Conservation (phyloP, 2,888 invertebrate species). For the Heliconius charithonia region DNA sequence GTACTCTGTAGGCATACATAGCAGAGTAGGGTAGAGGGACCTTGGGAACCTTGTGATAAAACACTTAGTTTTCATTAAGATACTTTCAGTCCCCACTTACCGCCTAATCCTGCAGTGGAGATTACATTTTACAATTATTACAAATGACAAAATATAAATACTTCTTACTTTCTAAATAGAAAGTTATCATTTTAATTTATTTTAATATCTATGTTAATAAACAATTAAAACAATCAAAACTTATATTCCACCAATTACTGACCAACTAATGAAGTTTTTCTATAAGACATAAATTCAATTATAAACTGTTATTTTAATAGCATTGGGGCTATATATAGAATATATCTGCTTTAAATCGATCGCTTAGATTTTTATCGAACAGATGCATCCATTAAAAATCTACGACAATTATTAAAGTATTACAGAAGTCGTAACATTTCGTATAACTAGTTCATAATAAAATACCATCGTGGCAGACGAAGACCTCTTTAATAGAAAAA, state of each 20-base stretch:
- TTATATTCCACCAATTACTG: neutral
- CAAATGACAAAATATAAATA: neutral
- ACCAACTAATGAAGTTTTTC: neutral
- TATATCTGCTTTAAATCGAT: conserved; percentile 12
- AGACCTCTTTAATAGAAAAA: conserved; percentile 52
- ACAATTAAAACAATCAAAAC: neutral
- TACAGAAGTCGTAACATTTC: conserved; percentile 32
- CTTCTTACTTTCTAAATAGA: neutral
- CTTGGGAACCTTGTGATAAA: too few relatives aligned
- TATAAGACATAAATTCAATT: neutral
- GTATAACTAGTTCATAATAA: conserved; percentile 30
- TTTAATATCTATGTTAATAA: neutral
- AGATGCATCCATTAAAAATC: conserved; percentile 29
- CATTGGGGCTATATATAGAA: conserved; percentile 32
- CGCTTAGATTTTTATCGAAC: conserved; percentile 33
- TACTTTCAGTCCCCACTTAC: too few relatives aligned
- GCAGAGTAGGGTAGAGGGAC: too few relatives aligned
- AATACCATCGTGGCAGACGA: conserved; percentile 24
- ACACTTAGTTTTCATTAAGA: too few relatives aligned
- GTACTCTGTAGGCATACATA: too few relatives aligned
- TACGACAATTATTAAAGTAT: conserved; percentile 33
- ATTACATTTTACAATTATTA: neutral
- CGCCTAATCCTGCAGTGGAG: too few relatives aligned
- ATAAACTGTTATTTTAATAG: conserved; percentile 23
- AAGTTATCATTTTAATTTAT: neutral